Evolutionary conservation across 2,797 vertebrate species (phyloP).

Genomic region (Miichthys miiuy): DNA sequence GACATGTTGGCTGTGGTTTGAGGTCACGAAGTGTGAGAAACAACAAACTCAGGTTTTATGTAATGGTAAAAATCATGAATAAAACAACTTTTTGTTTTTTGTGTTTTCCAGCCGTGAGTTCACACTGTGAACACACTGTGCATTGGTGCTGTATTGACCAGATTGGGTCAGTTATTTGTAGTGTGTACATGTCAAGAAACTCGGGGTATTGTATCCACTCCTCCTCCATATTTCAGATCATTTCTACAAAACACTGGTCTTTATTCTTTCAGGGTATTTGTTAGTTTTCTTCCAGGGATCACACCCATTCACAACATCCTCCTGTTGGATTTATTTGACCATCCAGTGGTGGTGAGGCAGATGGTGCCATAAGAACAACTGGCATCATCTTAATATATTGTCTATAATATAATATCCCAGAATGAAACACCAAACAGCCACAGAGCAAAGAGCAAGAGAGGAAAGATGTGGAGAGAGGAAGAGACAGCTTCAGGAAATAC

Average conservation of each 20-base stretch:
- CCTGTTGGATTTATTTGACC: not conserved
- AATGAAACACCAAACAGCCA: constrained; percentile 2
- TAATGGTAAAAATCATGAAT: too few relatives aligned
- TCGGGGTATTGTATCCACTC: not conserved
- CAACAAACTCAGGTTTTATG: not conserved
- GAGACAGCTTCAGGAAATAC: not conserved
- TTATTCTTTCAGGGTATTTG: not conserved
- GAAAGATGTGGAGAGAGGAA: not conserved
- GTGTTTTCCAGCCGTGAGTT: too few relatives aligned
- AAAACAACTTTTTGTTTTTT: too few relatives aligned
- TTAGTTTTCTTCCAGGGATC: not conserved
- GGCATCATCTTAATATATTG: not conserved
- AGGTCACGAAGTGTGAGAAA: not conserved
- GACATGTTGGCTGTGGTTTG: too few relatives aligned
- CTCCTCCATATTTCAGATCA: not conserved
- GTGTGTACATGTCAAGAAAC: not conserved
- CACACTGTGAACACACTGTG: too few relatives aligned
- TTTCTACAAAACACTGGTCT: not conserved
- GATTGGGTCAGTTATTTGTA: not conserved
- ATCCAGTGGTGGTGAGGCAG: not conserved
- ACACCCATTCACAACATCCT: not conserved
- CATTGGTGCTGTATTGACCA: not conserved
- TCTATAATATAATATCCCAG: too few relatives aligned
- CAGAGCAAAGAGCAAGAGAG: not conserved
- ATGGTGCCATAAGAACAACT: not conserved